Conservation (phyloP, 2,888 invertebrate species). For the Crossocerus cetratus region DNA sequence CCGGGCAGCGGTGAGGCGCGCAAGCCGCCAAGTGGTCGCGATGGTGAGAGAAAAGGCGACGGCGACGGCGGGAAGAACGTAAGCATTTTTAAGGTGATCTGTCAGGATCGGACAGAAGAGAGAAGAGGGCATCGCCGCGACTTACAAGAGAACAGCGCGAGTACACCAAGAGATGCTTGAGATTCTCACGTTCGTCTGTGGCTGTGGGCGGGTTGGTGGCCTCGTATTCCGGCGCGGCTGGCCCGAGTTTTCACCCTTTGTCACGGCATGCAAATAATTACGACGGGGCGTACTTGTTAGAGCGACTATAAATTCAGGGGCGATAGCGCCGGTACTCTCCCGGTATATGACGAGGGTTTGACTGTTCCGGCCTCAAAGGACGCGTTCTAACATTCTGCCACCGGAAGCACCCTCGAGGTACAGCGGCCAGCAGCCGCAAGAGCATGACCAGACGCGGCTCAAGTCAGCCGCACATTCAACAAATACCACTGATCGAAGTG, state of each 20-base stretch:
- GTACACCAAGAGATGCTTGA: no score
- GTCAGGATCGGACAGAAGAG: neutral
- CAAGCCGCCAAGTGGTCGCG: no score
- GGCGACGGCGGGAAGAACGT: neutral
- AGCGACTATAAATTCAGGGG: conserved; percentile 46
- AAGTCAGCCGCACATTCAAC: conserved; percentile 11
- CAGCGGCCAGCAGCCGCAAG: conserved; percentile 11
- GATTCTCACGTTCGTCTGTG: no score
- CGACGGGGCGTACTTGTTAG: conserved; percentile 42
- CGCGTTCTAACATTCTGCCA: conserved; percentile 34
- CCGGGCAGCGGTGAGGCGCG: neutral
- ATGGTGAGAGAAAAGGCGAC: neutral
- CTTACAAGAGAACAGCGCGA: neutral
- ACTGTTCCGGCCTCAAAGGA: conserved; percentile 52
- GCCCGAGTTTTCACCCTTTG: conserved; percentile 12
- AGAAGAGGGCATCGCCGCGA: neutral
- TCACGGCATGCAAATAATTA: conserved; percentile 54
- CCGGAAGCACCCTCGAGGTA: conserved; percentile 45
- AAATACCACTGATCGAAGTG: conserved; percentile 45
- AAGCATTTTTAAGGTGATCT: neutral
- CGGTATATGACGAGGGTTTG: conserved; percentile 43
- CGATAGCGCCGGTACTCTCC: conserved; percentile 31
- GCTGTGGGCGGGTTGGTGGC: no score
- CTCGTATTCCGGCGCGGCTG: conserved; percentile 8
- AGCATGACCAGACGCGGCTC: conserved; percentile 8